Base-by-base conservation (phyloP, 2,113 vertebrate species). In the Cryptoleucopteryx plumbea region DNA sequence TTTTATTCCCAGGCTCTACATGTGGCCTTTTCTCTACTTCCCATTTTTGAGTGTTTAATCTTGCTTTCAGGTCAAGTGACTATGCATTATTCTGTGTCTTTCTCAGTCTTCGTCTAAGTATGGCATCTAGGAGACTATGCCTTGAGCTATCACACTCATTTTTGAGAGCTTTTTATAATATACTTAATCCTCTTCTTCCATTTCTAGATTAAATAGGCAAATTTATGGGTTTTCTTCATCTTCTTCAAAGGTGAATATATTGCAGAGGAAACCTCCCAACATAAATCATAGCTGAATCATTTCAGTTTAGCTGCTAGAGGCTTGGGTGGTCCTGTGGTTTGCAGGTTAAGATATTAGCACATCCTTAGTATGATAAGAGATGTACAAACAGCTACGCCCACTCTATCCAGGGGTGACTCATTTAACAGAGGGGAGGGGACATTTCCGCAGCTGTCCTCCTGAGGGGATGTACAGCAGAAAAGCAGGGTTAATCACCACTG, bases 291-390 rank as follows among this genome's bases (percentile, higher is more conserved):
- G 82, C 22, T 52, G 55, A 87, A 74, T 82, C 16, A 56, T 78
- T 89, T 81, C 68, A 84, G 31, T 75, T 91, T 63, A 86, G 61
- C 48, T 96, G 36, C 72, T 92, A 40, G 62, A 93, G 48, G 10
- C 48, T 84, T 94, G 93, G 86, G 84, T 97, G 86, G 92, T 96
- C 88, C 86, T 84, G 11, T 91, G 34, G 19, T 86, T 95, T 89
- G 56, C 86, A 82, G 78, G 93, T 97, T 94, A 94, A 94, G 86
- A 94, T 97, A 91, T 75, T 93, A 85, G 86, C 88, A 95, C 93
- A 94, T 96, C 96, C 89, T 95, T 56, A 90, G 61, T 77, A 10
- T 85, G 94, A 97, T 97, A 96, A 97, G 90, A 91, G 70, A 61
- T 34, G 40, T 36, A 92, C 84, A 91, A 97, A 94, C 68, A 86